Percentiles rank a stretch among this genome's conserved stretches.
phyloP scores from a whole-genome alignment of 1,140 invertebrate genomes.

The Nixonia krombeini region DNA sequence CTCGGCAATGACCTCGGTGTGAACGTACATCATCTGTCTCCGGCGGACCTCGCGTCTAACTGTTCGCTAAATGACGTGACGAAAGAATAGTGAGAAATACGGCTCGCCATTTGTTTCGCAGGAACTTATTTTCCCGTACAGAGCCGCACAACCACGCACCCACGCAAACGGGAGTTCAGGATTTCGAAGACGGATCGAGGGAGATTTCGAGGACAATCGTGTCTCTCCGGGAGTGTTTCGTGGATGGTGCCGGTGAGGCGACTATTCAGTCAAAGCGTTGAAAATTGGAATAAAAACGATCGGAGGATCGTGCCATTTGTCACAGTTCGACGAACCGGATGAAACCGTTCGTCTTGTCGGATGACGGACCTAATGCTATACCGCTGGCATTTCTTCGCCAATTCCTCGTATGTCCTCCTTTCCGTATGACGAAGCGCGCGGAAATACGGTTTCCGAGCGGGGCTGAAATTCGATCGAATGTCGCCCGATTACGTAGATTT shows the following conservation, averaged over 20 bases:
- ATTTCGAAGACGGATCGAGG: slow-evolving; percentile 13
- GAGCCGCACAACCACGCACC: too few species aligned
- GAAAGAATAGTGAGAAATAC: too few species aligned
- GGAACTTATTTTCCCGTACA: slow-evolving; percentile 16
- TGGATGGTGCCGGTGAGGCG: slow-evolving; percentile 31
- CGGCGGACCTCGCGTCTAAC: slow-evolving; percentile 36
- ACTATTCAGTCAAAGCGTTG: slow-evolving; percentile 25
- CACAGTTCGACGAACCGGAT: slow-evolving; percentile 33
- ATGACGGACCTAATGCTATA: slow-evolving; percentile 37
- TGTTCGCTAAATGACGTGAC: slow-evolving; percentile 40
- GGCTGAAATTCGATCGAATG: too few species aligned
- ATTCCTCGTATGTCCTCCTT: slow-evolving; percentile 2
- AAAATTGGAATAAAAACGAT: slow-evolving; percentile 37
- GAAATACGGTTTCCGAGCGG: too few species aligned
- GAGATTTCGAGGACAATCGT: slow-evolving; percentile 4
- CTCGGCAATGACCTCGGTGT: slow-evolving; percentile 54
- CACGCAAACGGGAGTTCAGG: too few species aligned
- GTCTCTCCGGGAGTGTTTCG: slow-evolving; percentile 6
- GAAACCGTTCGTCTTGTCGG: slow-evolving; percentile 25
- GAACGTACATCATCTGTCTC: slow-evolving; percentile 47
- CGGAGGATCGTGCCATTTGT: slow-evolving; percentile 46
- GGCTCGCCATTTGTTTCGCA: slow-evolving; percentile 12
- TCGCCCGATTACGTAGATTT: too few species aligned
- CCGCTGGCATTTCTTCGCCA: slow-evolving; percentile 13
- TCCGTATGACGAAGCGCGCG: too few species aligned